Evolutionary conservation across 2,888 invertebrate genomes (phyloP), one percentile per base, ranked within the genome.

Genomic region (Ophion ellenae): DNA sequence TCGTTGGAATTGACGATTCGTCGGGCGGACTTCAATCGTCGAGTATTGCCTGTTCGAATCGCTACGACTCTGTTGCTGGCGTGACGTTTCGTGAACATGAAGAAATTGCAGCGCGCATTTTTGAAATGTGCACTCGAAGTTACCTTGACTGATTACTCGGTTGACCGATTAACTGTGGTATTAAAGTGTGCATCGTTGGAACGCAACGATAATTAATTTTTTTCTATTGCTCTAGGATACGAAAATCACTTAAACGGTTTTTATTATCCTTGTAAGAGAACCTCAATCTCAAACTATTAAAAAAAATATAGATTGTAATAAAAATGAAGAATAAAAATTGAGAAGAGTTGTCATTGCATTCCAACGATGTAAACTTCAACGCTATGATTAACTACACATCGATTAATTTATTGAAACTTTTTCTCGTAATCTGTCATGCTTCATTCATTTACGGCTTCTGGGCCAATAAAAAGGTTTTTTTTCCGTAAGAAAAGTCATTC

Each of bases 1-100:
- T 79, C 83, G 83, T 79, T 79, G n/a, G 28, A 70, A 45, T 53
- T 17, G 4, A 53, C 14, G 14, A 17, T 17, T 53, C 53, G 53
- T 17, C 53, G 2, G 17, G 53, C 14, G 5, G 14, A 17, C 17
- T 53, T 3, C 14, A 53, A 53, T 53, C 14, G 53, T 53, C 14
- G n/a, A 73, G 10, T 73, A 36, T 59, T 73, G 32, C 36, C 5
- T 20, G n/a, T n/a, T 4, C 6, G 40, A 45, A 45, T 17, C 28
- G 7, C 2, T 28, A 2, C 53, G 9, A 9, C 24, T 9, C 28
- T 17, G 47, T 53, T 28, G 9, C 32, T 4, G n/a, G n/a, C 10
- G 32, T 17, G 24, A n/a, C 9, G 53, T 14, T 53, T 2, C 14
- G 53, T 14, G 53, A 53, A 53, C 10, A 53, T 53, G 14, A 17